phyloP scores from a whole-genome alignment of 2,113 vertebrate species.

The Ardeotis arabs region DNA sequence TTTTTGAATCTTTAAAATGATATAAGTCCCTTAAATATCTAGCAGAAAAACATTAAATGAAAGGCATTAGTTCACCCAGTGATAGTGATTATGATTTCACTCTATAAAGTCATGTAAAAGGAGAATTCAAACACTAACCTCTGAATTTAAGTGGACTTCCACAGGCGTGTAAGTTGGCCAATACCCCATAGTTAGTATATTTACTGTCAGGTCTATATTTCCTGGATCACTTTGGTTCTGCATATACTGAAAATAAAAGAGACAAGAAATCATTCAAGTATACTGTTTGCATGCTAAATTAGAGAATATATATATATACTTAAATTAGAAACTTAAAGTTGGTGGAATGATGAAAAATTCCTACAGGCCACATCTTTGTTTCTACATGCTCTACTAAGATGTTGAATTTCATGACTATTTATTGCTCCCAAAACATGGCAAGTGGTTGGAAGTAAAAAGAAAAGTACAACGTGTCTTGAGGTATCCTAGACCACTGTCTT shows the following conservation, averaged over 20 bases:
- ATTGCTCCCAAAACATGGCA: neutral
- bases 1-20: neutral
- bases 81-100: neutral
- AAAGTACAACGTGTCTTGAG: neutral
- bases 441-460: neutral
- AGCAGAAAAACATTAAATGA: neutral
- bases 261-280: neutral
- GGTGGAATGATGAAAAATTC: neutral
- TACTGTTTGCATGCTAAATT: neutral
- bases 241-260: constrained; percentile 75
- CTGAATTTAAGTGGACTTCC: constrained; percentile 82
- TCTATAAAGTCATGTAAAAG: neutral
- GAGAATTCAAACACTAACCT: constrained; percentile 66
- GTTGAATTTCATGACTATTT: neutral
- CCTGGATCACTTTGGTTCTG: constrained; percentile 83
- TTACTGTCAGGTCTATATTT: constrained; percentile 83
- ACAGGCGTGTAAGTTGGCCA: constrained; percentile 84
- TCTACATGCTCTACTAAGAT: neutral
- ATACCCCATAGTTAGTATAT: constrained; percentile 86
- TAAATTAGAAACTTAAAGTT: neutral
- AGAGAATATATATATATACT: neutral
- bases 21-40: neutral
- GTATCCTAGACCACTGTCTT: neutral
- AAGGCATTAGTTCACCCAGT: neutral
- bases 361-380: neutral